Evolutionary conservation across 2,797 vertebrate species (phyloP).

Genomic region (Carapus acus): DNA sequence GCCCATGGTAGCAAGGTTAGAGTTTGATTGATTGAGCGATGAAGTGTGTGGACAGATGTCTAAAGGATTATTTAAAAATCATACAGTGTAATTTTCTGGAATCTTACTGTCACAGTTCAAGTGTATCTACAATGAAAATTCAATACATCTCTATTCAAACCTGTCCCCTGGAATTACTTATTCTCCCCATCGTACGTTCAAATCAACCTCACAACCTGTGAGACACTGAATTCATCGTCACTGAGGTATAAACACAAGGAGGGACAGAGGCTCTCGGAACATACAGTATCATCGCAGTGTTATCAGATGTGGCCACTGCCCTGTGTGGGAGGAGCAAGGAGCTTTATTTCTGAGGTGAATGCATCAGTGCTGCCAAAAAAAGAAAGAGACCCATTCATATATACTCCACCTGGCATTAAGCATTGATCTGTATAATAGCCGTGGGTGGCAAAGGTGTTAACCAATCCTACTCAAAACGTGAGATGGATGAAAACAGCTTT

Average conservation of each 20-base stretch:
- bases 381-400: slow-evolving; percentile 49
- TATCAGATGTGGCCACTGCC: slow-evolving; percentile 20
- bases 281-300: slow-evolving; percentile 3
- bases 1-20: too few species aligned
- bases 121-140: too few species aligned
- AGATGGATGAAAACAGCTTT: slow-evolving; percentile 59
- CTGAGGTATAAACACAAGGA: slow-evolving; percentile 16
- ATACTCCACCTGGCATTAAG: slow-evolving; percentile 68
- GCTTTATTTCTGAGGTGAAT: slow-evolving; percentile 34
- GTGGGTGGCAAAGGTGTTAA: slow-evolving; percentile 47
- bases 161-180: too few species aligned
- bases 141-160: too few species aligned
- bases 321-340: slow-evolving; percentile 18
- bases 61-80: too few species aligned
- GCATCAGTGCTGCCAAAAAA: slow-evolving; percentile 58
- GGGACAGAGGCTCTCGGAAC: slow-evolving; percentile 6
- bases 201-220: too few species aligned
- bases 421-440: slow-evolving; percentile 62
- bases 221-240: slow-evolving; percentile 20
- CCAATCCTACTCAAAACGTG: slow-evolving; percentile 47
- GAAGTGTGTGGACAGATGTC: too few species aligned
- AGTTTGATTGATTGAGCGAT: too few species aligned
- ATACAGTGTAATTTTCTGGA: too few species aligned
- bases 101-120: too few species aligned
- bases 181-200: too few species aligned